Conservation (phyloP, 2,113 vertebrate species). For the Grallaria varia region DNA sequence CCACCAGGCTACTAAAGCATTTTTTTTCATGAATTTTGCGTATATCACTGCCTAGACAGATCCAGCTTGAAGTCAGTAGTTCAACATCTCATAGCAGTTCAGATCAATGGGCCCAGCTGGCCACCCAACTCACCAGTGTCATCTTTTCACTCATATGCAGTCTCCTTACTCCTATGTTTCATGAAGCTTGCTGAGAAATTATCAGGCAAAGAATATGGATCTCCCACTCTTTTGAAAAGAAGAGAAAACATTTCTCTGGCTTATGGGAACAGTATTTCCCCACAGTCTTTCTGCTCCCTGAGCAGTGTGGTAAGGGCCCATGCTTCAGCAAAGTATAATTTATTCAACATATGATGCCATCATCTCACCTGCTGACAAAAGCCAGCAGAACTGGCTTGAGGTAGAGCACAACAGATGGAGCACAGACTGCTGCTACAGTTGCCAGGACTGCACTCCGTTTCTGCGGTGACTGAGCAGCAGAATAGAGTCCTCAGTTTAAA, state of each 20-base stretch:
- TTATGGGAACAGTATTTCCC: not conserved
- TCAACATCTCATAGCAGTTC: not conserved
- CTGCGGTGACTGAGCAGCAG: not conserved
- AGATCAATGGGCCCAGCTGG: not conserved
- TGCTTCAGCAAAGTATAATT: not conserved
- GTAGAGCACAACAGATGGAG: constrained; percentile 38
- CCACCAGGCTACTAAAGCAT: not conserved
- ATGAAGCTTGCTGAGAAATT: not conserved
- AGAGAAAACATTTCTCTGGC: not conserved
- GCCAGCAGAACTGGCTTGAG: not conserved
- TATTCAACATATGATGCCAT: not conserved
- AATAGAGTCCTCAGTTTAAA: not conserved
- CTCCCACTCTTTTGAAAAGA: not conserved
- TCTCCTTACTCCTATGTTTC: not conserved
- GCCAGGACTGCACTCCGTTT: not conserved
- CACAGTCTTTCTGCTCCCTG: not conserved
- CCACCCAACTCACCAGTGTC: not conserved
- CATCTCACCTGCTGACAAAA: not conserved
- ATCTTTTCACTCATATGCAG: not conserved
- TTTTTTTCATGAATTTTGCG: not conserved
- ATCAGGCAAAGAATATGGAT: not conserved
- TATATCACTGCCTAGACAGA: not conserved
- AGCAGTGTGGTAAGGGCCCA: not conserved
- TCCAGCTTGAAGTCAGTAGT: not conserved
- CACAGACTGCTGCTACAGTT: not conserved